Evolutionary conservation across 2,113 vertebrate genomes (phyloP).

Genomic region (Rafetus swinhoei): DNA sequence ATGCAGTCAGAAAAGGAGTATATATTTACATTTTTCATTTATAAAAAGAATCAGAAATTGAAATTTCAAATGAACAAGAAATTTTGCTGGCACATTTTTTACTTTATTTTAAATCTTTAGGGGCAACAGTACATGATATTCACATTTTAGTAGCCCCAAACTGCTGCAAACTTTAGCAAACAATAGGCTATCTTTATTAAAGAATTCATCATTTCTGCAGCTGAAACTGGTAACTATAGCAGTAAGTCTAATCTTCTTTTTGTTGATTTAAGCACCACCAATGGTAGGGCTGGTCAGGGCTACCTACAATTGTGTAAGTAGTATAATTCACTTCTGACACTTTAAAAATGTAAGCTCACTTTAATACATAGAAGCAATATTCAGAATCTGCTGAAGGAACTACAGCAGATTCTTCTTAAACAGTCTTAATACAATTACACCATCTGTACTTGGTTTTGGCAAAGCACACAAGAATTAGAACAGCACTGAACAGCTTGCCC

Average conservation of each 20-base stretch:
- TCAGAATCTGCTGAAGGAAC: constrained; percentile 45
- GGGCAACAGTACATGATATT: not conserved
- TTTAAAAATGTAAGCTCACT: not conserved
- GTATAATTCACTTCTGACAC: constrained; percentile 34
- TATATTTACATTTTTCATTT: rapidly evolving
- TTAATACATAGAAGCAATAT: constrained; percentile 16
- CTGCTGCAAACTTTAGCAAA: constrained; percentile 10
- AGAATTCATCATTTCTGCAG: constrained; percentile 62
- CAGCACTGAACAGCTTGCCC: not conserved
- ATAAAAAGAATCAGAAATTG: constrained; percentile 15
- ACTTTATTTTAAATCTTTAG: constrained; percentile 23
- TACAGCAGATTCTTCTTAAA: not conserved
- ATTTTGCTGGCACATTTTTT: not conserved
- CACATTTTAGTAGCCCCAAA: constrained; percentile 25
- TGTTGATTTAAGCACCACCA: constrained; percentile 67
- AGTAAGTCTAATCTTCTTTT: constrained; percentile 53
- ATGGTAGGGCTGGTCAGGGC: constrained; percentile 29
- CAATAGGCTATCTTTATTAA: constrained; percentile 54
- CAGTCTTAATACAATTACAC: not conserved
- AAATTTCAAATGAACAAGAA: not conserved
- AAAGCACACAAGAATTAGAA: constrained; percentile 31
- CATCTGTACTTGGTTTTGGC: constrained; percentile 1
- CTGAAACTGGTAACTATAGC: constrained; percentile 53
- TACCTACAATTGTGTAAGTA: constrained; percentile 45
- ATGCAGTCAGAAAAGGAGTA: not conserved